phyloP scores from a whole-genome alignment of 2,888 invertebrate genomes.

The Sicus ferrugineus region DNA sequence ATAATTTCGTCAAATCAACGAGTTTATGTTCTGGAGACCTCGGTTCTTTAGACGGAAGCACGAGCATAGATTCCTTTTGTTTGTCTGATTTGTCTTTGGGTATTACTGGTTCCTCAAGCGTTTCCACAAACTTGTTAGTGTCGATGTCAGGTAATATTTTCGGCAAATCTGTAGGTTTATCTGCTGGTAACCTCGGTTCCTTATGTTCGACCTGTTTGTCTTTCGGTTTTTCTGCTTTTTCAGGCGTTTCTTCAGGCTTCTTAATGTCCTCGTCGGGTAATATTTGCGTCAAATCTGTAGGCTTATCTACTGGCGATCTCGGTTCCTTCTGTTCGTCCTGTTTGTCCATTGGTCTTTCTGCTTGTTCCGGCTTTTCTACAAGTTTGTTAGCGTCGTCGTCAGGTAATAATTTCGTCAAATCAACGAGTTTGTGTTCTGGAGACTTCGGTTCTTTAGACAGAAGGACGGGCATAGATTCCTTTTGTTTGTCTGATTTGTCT shows the following conservation, averaged over 20 bases:
- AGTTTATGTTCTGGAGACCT: no score
- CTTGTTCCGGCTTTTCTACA: neutral
- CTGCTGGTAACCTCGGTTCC: neutral
- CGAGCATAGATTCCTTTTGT: neutral
- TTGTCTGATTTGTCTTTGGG: neutral
- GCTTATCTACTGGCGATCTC: neutral
- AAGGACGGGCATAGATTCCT: constrained; percentile 42
- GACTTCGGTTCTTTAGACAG: constrained; percentile 39
- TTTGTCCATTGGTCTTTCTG: neutral
- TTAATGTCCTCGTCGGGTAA: neutral
- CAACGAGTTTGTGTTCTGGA: neutral
- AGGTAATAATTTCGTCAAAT: neutral
- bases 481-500: neutral
- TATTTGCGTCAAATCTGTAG: neutral
- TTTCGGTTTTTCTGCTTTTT: neutral
- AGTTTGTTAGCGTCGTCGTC: neutral
- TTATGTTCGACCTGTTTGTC: neutral
- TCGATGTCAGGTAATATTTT: neutral
- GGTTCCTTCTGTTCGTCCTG: neutral
- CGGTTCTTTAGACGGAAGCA: neutral
- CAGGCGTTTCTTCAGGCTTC: neutral
- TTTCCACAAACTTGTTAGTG: neutral
- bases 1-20: neutral
- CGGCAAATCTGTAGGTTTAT: neutral
- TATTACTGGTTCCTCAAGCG: neutral